Percentiles rank a stretch among this genome's conserved stretches.
Conservation (phyloP, 2,888 invertebrate species). For the Lordiphosa andalusiaca region DNA sequence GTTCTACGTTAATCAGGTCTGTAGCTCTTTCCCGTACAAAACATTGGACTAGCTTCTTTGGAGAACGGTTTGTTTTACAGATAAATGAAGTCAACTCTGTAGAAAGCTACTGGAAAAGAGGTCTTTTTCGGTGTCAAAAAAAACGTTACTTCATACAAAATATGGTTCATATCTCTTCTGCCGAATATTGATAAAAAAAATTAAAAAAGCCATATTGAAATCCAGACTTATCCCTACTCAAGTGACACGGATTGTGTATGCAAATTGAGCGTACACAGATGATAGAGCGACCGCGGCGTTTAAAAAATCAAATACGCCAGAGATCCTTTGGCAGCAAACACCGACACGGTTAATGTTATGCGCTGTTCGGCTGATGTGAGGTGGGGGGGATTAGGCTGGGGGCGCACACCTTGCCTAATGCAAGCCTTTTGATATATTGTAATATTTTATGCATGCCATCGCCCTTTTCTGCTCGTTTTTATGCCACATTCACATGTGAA, state of each 20-base stretch:
- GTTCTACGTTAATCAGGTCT: too few species aligned
- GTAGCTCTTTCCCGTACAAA: too few species aligned
- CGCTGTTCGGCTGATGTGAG: not conserved
- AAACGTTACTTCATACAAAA: too few species aligned
- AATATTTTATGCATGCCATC: slow-evolving; percentile 51
- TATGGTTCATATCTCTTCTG: too few species aligned
- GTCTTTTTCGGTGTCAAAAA: too few species aligned
- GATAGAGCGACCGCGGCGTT: slow-evolving; percentile 15
- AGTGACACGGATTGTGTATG: slow-evolving; percentile 3
- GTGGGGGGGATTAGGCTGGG: not conserved
- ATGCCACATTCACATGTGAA: slow-evolving; percentile 17
- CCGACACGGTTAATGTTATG: not conserved
- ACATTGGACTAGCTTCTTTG: too few species aligned
- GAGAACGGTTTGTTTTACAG: too few species aligned
- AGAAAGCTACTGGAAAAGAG: too few species aligned
- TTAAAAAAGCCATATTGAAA: too few species aligned
- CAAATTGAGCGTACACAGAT: slow-evolving; percentile 26
- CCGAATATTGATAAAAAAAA: too few species aligned
- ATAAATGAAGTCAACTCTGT: too few species aligned
- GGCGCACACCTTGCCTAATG: slow-evolving; percentile 40
- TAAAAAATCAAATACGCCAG: slow-evolving; percentile 21
- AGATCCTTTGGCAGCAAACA: not conserved
- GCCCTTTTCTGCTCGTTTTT: slow-evolving; percentile 22
- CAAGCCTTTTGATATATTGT: slow-evolving; percentile 67
- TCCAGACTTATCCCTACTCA: too few species aligned